A percentile compares a stretch with the other conserved stretches of the same genome.
These are phyloP conservation scores for Scaptomyza flava DNA, from an alignment of 2,888 invertebrate genomes.

Conservation along the genomic window DNA sequence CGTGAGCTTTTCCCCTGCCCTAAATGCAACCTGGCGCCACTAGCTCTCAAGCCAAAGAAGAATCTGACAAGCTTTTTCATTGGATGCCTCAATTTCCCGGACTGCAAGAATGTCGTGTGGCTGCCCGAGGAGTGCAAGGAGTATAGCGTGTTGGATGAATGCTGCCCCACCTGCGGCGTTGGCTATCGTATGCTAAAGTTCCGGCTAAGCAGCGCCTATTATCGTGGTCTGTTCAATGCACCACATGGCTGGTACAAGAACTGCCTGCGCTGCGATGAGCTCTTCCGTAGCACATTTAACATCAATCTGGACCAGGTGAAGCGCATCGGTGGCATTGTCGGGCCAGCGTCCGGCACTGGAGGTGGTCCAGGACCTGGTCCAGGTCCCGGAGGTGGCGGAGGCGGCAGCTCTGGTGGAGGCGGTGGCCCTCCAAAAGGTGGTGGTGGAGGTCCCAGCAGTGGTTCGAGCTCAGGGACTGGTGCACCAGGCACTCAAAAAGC, in stretches of 20 bases:
- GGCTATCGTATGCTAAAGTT: slow-evolving; percentile 76
- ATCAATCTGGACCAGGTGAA: slow-evolving; percentile 82
- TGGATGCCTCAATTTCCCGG: slow-evolving; percentile 91
- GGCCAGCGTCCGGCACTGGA: slow-evolving; percentile 29
- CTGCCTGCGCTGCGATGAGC: slow-evolving; percentile 82
- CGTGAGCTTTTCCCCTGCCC: slow-evolving; percentile 89
- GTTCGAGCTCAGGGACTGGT: slow-evolving; percentile 18
- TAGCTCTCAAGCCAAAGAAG: slow-evolving; percentile 89
- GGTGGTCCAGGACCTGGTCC: slow-evolving; percentile 53
- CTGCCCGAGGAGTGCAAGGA: slow-evolving; percentile 89
- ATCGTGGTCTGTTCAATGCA: slow-evolving; percentile 78
- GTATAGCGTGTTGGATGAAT: slow-evolving; percentile 88
- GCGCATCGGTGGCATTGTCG: slow-evolving; percentile 79
- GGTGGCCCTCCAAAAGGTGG: slow-evolving; percentile 2
- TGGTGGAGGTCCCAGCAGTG: not conserved
- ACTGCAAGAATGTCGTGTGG: slow-evolving; percentile 93
- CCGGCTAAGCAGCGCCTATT: slow-evolving; percentile 69
- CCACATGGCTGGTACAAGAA: slow-evolving; percentile 81
- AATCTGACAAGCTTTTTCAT: slow-evolving; percentile 89
- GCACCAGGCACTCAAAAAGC: slow-evolving; percentile 12
- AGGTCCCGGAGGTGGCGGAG: slow-evolving; percentile 23
- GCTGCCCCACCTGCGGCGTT: slow-evolving; percentile 86
- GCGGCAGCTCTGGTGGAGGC: slow-evolving; percentile 6
- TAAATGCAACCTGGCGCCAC: slow-evolving; percentile 88
- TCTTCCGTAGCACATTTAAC: slow-evolving; percentile 81